A percentile compares a stretch with the other conserved stretches of the same genome.
Evolutionary conservation across 1,140 invertebrate species (phyloP).

Genomic region (Drosophila burlai): DNA sequence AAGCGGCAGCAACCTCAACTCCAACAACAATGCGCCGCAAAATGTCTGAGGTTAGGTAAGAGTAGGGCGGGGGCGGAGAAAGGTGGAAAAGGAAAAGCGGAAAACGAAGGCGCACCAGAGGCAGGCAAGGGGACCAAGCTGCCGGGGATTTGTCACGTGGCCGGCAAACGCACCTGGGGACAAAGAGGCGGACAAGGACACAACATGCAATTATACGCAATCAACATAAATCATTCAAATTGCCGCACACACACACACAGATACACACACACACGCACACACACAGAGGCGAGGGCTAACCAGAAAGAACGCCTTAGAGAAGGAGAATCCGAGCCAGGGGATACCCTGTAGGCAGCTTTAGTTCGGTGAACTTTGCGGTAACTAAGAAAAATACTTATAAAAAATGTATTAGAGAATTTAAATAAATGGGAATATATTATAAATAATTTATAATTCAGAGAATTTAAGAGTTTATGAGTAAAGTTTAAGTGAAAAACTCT

Average conservation of each 20-base stretch:
- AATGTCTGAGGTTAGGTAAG: constrained; percentile 65
- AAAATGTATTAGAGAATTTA: too few species aligned
- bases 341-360: neutral
- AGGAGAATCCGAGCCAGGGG: too few species aligned
- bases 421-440: neutral
- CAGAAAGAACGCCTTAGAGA: constrained; percentile 1
- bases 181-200: constrained; percentile 53
- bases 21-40: constrained; percentile 60
- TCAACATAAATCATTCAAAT: constrained; percentile 83
- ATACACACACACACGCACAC: neutral
- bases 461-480: neutral
- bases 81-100: neutral
- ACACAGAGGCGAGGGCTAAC: constrained; percentile 2
- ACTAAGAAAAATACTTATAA: neutral
- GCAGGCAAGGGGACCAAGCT: neutral
- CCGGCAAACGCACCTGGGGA: constrained; percentile 43
- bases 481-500: too few species aligned
- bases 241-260: constrained; percentile 44
- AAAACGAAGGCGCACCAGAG: neutral
- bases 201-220: constrained; percentile 82
- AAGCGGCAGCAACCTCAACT: constrained; percentile 45
- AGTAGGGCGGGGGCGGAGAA: neutral
- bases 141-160: constrained; percentile 42
- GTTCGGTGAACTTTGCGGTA: neutral
- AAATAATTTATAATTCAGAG: neutral